Conservation (phyloP, 2,888 invertebrate species). For the Taenaris catops region DNA sequence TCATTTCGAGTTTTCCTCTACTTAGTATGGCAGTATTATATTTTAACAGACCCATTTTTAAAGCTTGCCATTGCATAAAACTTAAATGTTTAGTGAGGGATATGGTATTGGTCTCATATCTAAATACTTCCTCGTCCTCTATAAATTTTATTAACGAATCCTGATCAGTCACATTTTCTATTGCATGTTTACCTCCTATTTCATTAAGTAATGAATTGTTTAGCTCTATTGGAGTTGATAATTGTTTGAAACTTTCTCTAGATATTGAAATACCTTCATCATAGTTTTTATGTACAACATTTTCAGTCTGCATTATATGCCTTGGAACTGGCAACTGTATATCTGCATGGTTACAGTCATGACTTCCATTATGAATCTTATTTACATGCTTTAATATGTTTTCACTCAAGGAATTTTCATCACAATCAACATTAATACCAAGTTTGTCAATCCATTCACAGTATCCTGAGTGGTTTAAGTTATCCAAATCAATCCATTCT, state of each 20-base stretch:
- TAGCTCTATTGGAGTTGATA: no score
- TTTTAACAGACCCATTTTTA: slow-evolving; percentile 54
- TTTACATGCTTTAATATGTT: slow-evolving; percentile 54
- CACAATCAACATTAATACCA: slow-evolving; percentile 34
- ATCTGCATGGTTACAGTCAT: slow-evolving; percentile 19
- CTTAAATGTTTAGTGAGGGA: slow-evolving; percentile 63
- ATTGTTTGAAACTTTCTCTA: slow-evolving; percentile 37
- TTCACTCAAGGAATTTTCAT: slow-evolving; percentile 41
- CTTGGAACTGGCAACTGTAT: slow-evolving; percentile 10
- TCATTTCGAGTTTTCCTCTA: slow-evolving; percentile 53
- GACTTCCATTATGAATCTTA: slow-evolving; percentile 37
- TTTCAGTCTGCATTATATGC: slow-evolving; percentile 16
- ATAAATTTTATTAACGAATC: slow-evolving; percentile 47
- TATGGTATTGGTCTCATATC: slow-evolving; percentile 40
- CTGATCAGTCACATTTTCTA: slow-evolving; percentile 42
- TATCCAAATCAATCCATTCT: slow-evolving; percentile 67
- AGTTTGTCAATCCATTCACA: slow-evolving; percentile 54
- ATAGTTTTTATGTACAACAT: slow-evolving; percentile 21
- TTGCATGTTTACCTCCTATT: slow-evolving; percentile 32
- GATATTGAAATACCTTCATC: slow-evolving; percentile 45
- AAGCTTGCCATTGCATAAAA: slow-evolving; percentile 77
- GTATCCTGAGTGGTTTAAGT: slow-evolving; percentile 58
- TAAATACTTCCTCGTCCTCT: slow-evolving; percentile 48
- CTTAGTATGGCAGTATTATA: slow-evolving; percentile 38
- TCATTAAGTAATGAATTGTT: slow-evolving; percentile 12